Conservation (phyloP, 2,113 vertebrate genomes). For the Chlamydotis undulata region DNA sequence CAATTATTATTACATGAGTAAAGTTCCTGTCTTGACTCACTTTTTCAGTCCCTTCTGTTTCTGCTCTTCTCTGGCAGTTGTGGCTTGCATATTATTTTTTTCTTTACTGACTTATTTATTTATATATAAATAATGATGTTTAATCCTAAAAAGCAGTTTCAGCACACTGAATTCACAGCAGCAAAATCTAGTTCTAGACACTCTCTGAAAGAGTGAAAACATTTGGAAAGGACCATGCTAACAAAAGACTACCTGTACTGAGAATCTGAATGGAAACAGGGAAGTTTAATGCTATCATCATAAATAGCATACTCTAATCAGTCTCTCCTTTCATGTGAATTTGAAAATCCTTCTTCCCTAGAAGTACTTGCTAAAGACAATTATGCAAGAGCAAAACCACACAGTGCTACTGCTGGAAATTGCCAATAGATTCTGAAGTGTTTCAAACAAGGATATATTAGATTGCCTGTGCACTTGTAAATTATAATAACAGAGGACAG, state of each 20-base stretch:
- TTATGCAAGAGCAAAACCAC: conserved; percentile 16
- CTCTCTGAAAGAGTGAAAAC: conserved; percentile 9
- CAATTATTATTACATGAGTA: neutral
- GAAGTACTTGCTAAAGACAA: conserved; percentile 7
- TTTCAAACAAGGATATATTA: conserved; percentile 58
- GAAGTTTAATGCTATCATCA: conserved; percentile 26
- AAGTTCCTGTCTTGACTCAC: neutral
- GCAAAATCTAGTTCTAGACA: neutral
- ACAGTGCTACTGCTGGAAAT: conserved; percentile 12
- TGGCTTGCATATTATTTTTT: neutral
- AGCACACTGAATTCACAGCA: neutral
- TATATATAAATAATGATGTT: neutral
- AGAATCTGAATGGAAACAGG: neutral
- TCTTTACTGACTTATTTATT: neutral
- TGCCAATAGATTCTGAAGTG: conserved; percentile 42
- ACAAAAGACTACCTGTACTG: conserved; percentile 17
- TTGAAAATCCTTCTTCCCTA: conserved; percentile 28
- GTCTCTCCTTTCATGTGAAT: conserved; percentile 10
- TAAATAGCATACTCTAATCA: conserved; percentile 4
- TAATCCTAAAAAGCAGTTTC: neutral
- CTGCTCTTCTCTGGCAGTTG: neutral
- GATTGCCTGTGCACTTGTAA: conserved; percentile 2
- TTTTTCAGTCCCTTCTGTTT: neutral
- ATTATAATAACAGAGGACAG: conserved; percentile 42
- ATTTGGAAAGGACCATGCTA: neutral